Conservation (phyloP, 2,888 invertebrate genomes). For the Papilio elwesi region DNA sequence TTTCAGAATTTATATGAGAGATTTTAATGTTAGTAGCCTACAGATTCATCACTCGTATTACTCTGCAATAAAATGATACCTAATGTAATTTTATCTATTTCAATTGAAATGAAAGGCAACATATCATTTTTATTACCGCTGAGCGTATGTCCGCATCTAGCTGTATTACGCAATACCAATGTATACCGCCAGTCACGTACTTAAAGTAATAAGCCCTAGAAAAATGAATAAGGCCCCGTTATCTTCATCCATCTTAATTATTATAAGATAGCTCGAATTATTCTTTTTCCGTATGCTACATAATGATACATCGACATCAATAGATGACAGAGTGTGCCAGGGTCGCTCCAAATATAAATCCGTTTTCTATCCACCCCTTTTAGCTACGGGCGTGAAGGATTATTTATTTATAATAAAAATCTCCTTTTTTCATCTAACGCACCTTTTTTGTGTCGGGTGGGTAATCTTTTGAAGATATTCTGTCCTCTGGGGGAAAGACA, state of each 20-base stretch:
- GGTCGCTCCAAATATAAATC: no score
- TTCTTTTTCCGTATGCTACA: not conserved
- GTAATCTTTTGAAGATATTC: no score
- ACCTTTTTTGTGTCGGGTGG: no score
- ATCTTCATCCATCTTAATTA: slow-evolving; percentile 8
- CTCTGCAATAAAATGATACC: not conserved
- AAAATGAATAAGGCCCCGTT: slow-evolving; percentile 1
- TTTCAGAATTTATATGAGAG: no score
- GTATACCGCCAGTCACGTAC: slow-evolving; percentile 4
- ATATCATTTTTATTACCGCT: slow-evolving; percentile 4
- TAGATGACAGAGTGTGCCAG: no score
- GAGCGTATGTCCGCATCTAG: not conserved
- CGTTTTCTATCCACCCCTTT: no score
- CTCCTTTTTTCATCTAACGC: no score
- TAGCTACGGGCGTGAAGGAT: no score
- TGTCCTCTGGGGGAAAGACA: no score
- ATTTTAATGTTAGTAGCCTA: no score
- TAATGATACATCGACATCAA: no score
- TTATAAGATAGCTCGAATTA: not conserved
- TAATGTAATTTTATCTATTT: not conserved
- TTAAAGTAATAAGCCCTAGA: slow-evolving; percentile 11
- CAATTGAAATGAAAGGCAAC: not conserved
- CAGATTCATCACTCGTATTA: not conserved
- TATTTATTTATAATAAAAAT: no score
- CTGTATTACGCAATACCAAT: not conserved